Evolutionary conservation across 1,140 invertebrate species (phyloP), one percentile per base, ranked within the genome.

Genomic region (Micrasema minimum): DNA sequence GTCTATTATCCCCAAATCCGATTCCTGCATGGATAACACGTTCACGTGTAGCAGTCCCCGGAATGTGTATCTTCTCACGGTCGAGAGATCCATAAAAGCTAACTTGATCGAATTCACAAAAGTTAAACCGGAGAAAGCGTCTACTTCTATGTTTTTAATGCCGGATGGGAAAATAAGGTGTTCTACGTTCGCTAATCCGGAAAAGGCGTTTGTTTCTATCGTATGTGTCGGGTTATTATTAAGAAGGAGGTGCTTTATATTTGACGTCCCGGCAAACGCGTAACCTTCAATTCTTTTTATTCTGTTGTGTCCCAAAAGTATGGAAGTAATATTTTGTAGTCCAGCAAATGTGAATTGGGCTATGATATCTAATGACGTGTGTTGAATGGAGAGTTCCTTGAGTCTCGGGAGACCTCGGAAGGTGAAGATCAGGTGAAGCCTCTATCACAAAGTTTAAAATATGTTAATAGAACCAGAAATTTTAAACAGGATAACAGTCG

Each of bases 61-160:
- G 71, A 94, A 95, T 0, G 92, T 94, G 76, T 89, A 88, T 0
- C 89, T 81, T 16, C 88, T 81, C 2, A 94, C 80, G 23, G 87
- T 87, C 2, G 86, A 86, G n/a, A 95, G 80, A 77, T 94, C 93
- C 92, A 94, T 93, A 77, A 91, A 94, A 12, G 90, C 89, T n/a
- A 94, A 77, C 77, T 93, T 93, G 2, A 95, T 80, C n/a, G 91
- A 81, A 0, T 90, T 90, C 1, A 94, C 89, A 1, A 90, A 87
- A 77, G 93, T 90, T 55, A 94, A 82, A 14, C 91, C 91, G 35
- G 88, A 89, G 77, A 95, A 94, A 1, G 92, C 90, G 79, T 92
- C 91, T 16, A 89, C 85, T 76, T 94, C 91, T 45, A 94, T 88
- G 26, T 83, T 82, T 38, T 88, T 86, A 66, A 94, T 91, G n/a